Evolutionary conservation across 2,113 vertebrate genomes (phyloP).

Genomic region (Pleuronectes platessa): DNA sequence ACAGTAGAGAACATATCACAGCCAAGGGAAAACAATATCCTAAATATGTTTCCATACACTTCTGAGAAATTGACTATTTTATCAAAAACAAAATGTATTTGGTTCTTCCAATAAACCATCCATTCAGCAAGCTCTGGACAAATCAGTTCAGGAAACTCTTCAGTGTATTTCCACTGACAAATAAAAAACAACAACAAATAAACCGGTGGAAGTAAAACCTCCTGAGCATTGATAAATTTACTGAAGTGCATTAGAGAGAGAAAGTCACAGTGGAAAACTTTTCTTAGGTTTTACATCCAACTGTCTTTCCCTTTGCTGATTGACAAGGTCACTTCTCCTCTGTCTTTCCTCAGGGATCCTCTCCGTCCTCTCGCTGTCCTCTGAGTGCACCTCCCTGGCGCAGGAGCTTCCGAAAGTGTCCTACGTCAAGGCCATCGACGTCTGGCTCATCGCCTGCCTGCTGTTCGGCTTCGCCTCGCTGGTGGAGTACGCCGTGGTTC

Average conservation of each 20-base stretch:
- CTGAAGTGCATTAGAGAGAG: not conserved
- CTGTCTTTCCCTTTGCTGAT: not conserved
- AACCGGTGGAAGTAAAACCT: no score
- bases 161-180: no score
- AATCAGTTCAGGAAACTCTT: no score
- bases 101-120: no score
- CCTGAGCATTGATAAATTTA: no score
- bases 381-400: slow-evolving; percentile 96
- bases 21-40: no score
- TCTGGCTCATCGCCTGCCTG: slow-evolving; percentile 98
- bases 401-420: slow-evolving; percentile 98
- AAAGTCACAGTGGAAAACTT: not conserved
- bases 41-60: no score
- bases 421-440: slow-evolving; percentile 97
- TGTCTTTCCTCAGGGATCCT: slow-evolving; percentile 88
- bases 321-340: slow-evolving; percentile 28
- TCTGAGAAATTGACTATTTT: no score
- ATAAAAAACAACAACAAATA: no score
- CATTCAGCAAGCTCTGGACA: no score
- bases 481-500: slow-evolving; percentile 97
- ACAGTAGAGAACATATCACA: no score
- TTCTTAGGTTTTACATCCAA: not conserved
- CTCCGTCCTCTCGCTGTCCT: slow-evolving; percentile 97
- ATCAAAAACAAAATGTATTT: no score
- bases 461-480: slow-evolving; percentile 98